A percentile compares a stretch with the other conserved stretches of the same genome.
phyloP scores from a whole-genome alignment of 2,797 vertebrate genomes.

The Catamblyrhynchus diadema region DNA sequence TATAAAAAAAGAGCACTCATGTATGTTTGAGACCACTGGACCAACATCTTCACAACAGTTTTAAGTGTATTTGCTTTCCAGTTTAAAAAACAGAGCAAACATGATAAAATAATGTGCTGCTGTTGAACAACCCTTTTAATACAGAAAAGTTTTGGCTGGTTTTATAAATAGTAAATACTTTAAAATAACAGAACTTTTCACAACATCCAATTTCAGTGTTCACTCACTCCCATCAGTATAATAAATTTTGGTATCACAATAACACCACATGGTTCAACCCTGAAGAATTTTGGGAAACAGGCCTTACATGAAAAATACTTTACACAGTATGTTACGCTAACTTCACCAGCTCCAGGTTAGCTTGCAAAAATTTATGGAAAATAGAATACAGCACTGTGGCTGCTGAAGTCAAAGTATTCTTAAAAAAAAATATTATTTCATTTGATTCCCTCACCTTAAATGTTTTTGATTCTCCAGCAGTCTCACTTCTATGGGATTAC shows the following conservation, averaged over 20 bases:
- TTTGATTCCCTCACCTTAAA: not conserved
- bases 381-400: not conserved
- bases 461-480: not conserved
- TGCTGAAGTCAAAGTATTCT: not conserved
- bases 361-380: not conserved
- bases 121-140: not conserved
- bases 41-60: not conserved
- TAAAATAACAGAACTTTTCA: not conserved
- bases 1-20: not conserved
- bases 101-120: not conserved
- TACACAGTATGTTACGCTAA: not conserved
- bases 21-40: not conserved
- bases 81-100: not conserved
- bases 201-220: not conserved
- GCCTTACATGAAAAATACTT: not conserved
- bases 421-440: not conserved
- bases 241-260: not conserved
- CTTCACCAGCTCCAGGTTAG: not conserved
- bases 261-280: not conserved
- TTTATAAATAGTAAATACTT: not conserved
- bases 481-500: not conserved
- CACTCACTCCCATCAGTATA: accelerated
- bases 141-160: not conserved
- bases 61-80: not conserved
- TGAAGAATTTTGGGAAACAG: not conserved